Evolutionary conservation across 2,888 invertebrate species (phyloP).

Genomic region (Chrysina gloriosa): DNA sequence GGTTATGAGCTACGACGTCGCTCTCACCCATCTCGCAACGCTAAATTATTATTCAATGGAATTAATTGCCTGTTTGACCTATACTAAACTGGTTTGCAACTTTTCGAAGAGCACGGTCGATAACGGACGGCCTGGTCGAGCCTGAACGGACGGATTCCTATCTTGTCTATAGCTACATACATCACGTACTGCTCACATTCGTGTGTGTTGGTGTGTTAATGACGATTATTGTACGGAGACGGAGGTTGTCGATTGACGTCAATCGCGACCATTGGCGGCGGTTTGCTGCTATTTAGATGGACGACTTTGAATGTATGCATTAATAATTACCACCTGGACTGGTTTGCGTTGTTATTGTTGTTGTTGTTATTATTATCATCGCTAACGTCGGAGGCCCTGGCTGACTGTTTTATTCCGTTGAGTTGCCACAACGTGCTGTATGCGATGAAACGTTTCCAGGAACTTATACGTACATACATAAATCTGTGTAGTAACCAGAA

Average conservation of each 20-base stretch:
- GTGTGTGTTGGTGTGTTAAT: not conserved
- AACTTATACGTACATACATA: no score
- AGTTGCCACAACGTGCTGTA: no score
- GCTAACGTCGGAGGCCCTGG: not conserved
- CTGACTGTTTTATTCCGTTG: no score
- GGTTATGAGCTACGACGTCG: not conserved
- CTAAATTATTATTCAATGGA: conserved; percentile 23
- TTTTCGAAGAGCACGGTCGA: conserved; percentile 15
- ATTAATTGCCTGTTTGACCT: conserved; percentile 35
- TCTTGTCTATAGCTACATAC: not conserved
- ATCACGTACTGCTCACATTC: not conserved
- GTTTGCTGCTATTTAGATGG: not conserved
- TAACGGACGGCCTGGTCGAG: conserved; percentile 25
- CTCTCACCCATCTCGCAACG: not conserved
- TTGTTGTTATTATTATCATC: not conserved
- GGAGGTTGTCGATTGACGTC: not conserved
- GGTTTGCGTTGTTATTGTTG: not conserved
- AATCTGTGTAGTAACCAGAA: no score
- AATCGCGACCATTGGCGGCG: not conserved
- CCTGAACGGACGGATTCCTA: conserved; percentile 10
- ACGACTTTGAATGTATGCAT: not conserved
- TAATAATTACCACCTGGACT: not conserved
- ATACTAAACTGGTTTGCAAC: conserved; percentile 32
- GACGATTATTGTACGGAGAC: not conserved
- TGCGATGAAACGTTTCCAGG: no score